A percentile compares a stretch with the other conserved stretches of the same genome.
These are phyloP conservation scores for Crocodylus rhombifer DNA, from an alignment of 2,797 vertebrate genomes.

Conservation along the genomic window DNA sequence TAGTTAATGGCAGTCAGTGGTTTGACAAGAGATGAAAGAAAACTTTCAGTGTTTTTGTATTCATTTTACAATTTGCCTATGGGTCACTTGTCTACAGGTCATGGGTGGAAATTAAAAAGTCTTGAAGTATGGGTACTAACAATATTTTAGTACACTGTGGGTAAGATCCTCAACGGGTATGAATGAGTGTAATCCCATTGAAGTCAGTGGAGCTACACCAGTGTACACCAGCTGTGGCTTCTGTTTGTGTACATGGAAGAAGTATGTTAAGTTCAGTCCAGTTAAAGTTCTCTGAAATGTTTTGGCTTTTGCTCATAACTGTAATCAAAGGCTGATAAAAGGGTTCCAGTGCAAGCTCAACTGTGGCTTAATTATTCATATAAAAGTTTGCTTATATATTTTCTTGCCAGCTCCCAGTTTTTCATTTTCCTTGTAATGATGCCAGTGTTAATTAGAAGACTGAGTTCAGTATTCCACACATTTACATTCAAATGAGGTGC, in stretches of 20 bases:
- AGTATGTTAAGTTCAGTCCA: background rate
- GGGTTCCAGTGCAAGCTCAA: conserved; percentile 54
- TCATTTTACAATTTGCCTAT: background rate
- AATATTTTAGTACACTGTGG: background rate
- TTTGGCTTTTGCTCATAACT: conserved; percentile 50
- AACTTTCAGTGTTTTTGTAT: background rate
- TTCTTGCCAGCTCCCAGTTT: conserved; percentile 60
- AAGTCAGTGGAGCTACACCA: background rate
- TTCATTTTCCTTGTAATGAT: conserved; percentile 63
- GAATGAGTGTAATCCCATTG: background rate
- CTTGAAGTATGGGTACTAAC: background rate
- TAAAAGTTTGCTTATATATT: conserved; percentile 64
- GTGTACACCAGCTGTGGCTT: background rate
- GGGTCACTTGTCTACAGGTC: background rate
- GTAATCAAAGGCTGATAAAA: conserved; percentile 66
- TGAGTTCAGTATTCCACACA: background rate
- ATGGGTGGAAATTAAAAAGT: background rate
- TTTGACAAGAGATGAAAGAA: background rate
- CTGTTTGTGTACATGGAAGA: background rate
- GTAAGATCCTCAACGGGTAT: background rate
- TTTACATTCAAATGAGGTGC: conserved; percentile 33
- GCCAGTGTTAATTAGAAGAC: conserved; percentile 74
- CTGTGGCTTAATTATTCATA: conserved; percentile 73
- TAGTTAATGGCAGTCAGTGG: background rate
- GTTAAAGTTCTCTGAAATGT: conserved; percentile 19